Conservation (phyloP, 2,113 vertebrate genomes). For the Bambusicola thoracicus region DNA sequence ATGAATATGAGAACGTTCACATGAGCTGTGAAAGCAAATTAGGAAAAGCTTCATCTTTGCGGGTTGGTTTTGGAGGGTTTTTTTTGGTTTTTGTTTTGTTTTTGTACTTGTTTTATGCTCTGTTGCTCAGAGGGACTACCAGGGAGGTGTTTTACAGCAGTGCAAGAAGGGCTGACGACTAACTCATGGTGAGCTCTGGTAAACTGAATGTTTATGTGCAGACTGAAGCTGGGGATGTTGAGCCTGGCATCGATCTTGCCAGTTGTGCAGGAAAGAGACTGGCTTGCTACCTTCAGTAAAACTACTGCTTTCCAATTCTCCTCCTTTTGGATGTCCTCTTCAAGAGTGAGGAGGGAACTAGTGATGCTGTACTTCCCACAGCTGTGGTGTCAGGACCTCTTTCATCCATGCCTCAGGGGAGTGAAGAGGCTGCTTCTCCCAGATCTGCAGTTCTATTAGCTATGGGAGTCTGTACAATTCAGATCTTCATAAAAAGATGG, state of each 20-base stretch:
- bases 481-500: neutral
- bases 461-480: no score
- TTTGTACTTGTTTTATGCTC: neutral
- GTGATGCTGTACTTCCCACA: neutral
- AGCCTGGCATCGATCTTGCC: neutral
- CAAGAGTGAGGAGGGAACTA: neutral
- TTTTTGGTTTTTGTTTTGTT: no score
- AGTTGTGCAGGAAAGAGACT: neutral
- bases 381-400: neutral
- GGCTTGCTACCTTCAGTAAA: neutral
- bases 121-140: neutral
- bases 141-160: neutral
- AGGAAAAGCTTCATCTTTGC: neutral
- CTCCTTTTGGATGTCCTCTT: neutral
- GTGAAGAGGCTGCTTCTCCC: neutral
- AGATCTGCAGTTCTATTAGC: neutral
- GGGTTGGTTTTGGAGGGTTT: neutral
- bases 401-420: neutral
- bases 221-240: neutral
- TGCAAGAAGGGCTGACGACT: neutral
- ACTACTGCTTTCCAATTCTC: neutral
- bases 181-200: neutral
- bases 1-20: neutral
- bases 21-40: neutral
- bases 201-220: neutral